These are phyloP conservation scores for Euclidia mi DNA, from an alignment of 2,888 invertebrate genomes.

Conservation along the genomic window DNA sequence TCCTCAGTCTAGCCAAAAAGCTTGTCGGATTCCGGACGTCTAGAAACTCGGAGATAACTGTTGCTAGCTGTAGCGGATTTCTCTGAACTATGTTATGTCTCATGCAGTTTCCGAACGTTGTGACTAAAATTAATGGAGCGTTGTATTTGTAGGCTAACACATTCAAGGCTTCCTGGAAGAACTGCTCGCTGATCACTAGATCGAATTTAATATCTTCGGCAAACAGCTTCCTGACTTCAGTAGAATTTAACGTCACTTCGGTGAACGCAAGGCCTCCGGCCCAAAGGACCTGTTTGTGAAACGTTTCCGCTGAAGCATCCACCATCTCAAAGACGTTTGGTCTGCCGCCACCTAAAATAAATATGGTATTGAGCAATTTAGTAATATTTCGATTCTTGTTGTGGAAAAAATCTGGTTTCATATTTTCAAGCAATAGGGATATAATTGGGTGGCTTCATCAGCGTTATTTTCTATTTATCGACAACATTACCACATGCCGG, in stretches of 20 bases:
- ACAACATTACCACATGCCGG: too few species aligned
- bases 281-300: constrained; percentile 77
- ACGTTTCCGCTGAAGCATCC: constrained; percentile 73
- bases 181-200: constrained; percentile 84
- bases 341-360: constrained; percentile 71
- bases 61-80: constrained; percentile 81
- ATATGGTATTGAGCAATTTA: too few species aligned
- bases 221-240: constrained; percentile 70
- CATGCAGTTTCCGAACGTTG: constrained; percentile 84
- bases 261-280: constrained; percentile 74
- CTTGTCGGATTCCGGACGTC: constrained; percentile 82
- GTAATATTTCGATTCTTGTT: too few species aligned
- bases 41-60: constrained; percentile 77
- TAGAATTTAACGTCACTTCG: constrained; percentile 75
- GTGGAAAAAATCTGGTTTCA: too few species aligned
- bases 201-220: constrained; percentile 78
- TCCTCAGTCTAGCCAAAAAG: constrained; percentile 86
- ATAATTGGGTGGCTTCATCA: too few species aligned
- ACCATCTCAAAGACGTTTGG: constrained; percentile 83
- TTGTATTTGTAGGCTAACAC: constrained; percentile 83
- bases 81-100: constrained; percentile 75
- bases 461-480: too few species aligned
- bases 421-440: too few species aligned
- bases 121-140: constrained; percentile 76
- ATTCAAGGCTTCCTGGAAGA: constrained; percentile 83